phyloP scores from a whole-genome alignment of 2,888 invertebrate genomes.

The Leptothorax acervorum region DNA sequence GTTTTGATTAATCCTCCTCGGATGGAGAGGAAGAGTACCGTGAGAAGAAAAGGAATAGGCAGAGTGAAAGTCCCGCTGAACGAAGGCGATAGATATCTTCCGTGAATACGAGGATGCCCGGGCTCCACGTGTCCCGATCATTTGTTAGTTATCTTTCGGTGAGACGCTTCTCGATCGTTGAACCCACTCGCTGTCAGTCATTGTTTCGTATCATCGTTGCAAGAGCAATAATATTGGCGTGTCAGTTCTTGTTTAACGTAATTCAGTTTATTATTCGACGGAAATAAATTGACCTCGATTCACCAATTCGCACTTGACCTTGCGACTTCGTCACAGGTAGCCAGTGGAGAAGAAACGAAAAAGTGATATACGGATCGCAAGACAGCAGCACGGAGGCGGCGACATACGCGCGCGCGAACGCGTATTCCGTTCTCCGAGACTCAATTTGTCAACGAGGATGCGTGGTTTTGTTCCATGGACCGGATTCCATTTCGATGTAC shows the following conservation, averaged over 20 bases:
- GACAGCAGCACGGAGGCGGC: conserved; percentile 32
- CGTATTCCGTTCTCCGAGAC: conserved; percentile 74
- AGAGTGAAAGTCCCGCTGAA: conserved; percentile 24
- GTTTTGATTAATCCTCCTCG: conserved; percentile 67
- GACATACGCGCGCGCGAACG: conserved; percentile 73
- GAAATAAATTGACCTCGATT: not conserved
- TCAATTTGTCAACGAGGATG: conserved; percentile 83
- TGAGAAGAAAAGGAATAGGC: conserved; percentile 2
- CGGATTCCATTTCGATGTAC: conserved; percentile 83
- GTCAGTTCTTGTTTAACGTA: not conserved
- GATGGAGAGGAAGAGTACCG: not conserved
- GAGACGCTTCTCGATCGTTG: not conserved
- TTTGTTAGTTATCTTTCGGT: conserved; percentile 26
- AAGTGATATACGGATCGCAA: conserved; percentile 48
- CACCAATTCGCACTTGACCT: not conserved
- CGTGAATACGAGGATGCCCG: conserved; percentile 21
- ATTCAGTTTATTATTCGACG: not conserved
- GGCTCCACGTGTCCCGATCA: conserved; percentile 50
- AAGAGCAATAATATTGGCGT: not conserved
- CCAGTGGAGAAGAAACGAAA: not conserved
- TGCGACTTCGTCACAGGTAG: not conserved
- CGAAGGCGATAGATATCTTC: conserved; percentile 45
- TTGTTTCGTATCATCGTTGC: not conserved
- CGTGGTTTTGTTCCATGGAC: conserved; percentile 82
- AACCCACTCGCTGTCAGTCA: conserved; percentile 7